These are phyloP conservation scores for Megalops cyprinoides DNA, from an alignment of 2,797 vertebrate genomes.

Conservation along the genomic window DNA sequence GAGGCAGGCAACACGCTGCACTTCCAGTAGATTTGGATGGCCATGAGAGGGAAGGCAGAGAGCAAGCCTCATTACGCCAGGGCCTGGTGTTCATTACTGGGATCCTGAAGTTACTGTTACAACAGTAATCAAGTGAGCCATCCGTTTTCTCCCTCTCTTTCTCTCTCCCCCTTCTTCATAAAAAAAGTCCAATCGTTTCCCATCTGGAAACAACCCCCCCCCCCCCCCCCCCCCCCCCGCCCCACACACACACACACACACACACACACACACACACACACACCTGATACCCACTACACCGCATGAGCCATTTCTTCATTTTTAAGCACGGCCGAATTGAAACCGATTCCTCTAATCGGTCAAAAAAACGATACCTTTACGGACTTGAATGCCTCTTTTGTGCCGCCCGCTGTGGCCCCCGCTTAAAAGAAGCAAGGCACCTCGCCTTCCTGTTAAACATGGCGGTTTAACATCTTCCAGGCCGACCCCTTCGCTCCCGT, in stretches of 20 bases:
- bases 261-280: not conserved
- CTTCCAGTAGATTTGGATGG: slow-evolving; percentile 70
- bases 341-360: not conserved
- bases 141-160: slow-evolving; percentile 19
- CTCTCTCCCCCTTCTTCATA: not conserved
- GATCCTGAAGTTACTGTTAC: slow-evolving; percentile 58
- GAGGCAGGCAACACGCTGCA: slow-evolving; percentile 58
- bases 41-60: slow-evolving; percentile 60
- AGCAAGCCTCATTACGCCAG: slow-evolving; percentile 55
- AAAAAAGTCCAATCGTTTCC: slow-evolving; percentile 33
- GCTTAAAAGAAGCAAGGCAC: not conserved
- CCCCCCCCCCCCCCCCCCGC: not conserved
- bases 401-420: not conserved
- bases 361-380: not conserved
- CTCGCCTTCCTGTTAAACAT: slow-evolving; percentile 37
- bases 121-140: slow-evolving; percentile 53
- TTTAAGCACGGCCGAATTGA: not conserved
- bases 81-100: slow-evolving; percentile 70
- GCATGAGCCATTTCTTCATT: not conserved
- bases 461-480: slow-evolving; percentile 44
- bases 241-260: not conserved
- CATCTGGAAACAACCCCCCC: slow-evolving; percentile 25
- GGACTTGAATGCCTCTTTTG: not conserved
- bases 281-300: not conserved
- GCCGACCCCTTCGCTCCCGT: slow-evolving; percentile 39